Percentiles rank a stretch among this genome's conserved stretches.
Evolutionary conservation across 2,888 invertebrate genomes (phyloP).

Genomic region (Alcis repandata): DNA sequence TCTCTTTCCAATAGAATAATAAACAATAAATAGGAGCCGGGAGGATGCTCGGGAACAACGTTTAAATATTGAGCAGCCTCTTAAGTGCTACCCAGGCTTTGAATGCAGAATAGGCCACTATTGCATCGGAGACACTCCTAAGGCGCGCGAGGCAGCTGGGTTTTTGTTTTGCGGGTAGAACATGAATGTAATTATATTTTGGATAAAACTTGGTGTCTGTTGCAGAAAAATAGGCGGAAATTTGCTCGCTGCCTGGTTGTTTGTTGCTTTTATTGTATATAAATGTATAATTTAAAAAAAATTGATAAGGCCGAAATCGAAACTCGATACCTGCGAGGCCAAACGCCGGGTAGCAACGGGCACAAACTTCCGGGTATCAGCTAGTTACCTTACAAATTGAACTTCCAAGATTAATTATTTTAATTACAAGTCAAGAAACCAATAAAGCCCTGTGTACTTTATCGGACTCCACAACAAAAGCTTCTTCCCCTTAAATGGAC

Average conservation of each 20-base stretch:
- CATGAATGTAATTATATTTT: not conserved
- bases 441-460: slow-evolving; percentile 7
- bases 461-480: slow-evolving; percentile 25
- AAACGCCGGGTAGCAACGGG: too few relatives aligned
- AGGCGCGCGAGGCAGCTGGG: slow-evolving; percentile 39
- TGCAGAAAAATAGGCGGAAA: too few relatives aligned
- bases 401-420: slow-evolving; percentile 3
- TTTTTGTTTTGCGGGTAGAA: slow-evolving; percentile 36
- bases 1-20: slow-evolving; percentile 19
- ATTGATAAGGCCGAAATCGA: too few relatives aligned
- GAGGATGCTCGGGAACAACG: slow-evolving; percentile 38
- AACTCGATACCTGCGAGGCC: too few relatives aligned
- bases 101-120: slow-evolving; percentile 64
- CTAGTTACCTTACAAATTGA: too few relatives aligned
- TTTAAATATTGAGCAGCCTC: slow-evolving; percentile 59
- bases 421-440: slow-evolving; percentile 10
- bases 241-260: too few relatives aligned
- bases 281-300: too few relatives aligned
- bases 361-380: too few relatives aligned
- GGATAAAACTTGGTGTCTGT: too few relatives aligned
- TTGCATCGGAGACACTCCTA: slow-evolving; percentile 57
- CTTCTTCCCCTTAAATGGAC: slow-evolving; percentile 41
- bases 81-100: slow-evolving; percentile 60
- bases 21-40: slow-evolving; percentile 37
- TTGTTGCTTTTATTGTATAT: too few relatives aligned